A percentile compares a stretch with the other conserved stretches of the same genome.
These are phyloP conservation scores for Ctenicera cuprea DNA, from an alignment of 2,888 invertebrate species.

Conservation along the genomic window DNA sequence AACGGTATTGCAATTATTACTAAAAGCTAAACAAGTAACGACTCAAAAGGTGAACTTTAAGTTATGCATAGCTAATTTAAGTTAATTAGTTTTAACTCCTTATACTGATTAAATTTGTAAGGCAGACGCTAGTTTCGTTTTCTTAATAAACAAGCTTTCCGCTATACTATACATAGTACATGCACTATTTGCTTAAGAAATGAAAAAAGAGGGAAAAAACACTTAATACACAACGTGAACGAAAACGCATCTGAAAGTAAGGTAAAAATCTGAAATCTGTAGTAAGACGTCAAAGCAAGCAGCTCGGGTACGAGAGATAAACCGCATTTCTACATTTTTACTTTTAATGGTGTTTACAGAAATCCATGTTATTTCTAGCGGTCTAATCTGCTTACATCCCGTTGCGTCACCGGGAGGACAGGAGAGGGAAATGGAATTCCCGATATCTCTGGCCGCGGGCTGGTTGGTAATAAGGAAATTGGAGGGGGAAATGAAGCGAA, in stretches of 20 bases:
- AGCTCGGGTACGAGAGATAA: slow-evolving; percentile 44
- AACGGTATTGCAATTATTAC: too few relatives aligned
- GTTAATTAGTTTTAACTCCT: background rate
- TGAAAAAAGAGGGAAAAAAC: background rate
- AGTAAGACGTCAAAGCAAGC: slow-evolving; percentile 25
- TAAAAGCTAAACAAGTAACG: background rate
- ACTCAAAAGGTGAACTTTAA: background rate
- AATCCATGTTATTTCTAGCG: slow-evolving; percentile 60
- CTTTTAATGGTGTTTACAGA: slow-evolving; percentile 60
- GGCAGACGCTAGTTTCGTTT: slow-evolving; percentile 2
- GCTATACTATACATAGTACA: background rate
- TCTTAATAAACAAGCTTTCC: background rate
- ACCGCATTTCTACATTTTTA: slow-evolving; percentile 56
- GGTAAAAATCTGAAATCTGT: slow-evolving; percentile 28
- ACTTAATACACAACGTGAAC: background rate
- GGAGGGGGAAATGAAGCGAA: slow-evolving; percentile 59
- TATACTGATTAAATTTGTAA: slow-evolving; percentile 3
- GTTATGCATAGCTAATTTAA: slow-evolving; percentile 23
- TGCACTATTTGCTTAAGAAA: too few relatives aligned
- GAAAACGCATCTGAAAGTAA: background rate
- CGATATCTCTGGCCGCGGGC: slow-evolving; percentile 58
- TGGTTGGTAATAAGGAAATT: slow-evolving; percentile 57
- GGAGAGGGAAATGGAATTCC: slow-evolving; percentile 57
- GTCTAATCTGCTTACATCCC: slow-evolving; percentile 60
- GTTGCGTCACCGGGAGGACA: slow-evolving; percentile 50